Evolutionary conservation across 2,888 invertebrate genomes (phyloP), one percentile per base, ranked within the genome.

Genomic region (Macaria notata): DNA sequence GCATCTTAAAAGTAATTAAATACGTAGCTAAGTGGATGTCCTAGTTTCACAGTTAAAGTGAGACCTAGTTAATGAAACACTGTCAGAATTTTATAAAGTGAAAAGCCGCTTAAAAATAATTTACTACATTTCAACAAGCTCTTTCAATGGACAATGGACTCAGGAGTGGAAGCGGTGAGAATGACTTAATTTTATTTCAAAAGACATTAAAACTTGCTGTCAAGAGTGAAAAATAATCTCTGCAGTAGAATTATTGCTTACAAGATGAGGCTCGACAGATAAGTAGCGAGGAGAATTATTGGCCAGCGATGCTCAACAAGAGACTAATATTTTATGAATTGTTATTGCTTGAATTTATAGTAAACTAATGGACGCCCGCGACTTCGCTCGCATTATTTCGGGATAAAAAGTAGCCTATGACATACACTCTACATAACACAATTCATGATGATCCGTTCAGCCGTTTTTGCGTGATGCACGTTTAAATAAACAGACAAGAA

Each of bases 161-260:
- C 47, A 59, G 54, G 52, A 73, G 71, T 71, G 67, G 75, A 75
- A 71, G 72, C 77, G 75, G 79, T 76, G 76, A 75, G 71, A 76
- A 74, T 72, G 79, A 79, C 81, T 81, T 83, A 83, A 86, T 84
- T 86, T 79, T 79, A 81, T 86, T 88, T 79, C 83, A 81, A 85
- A 87, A 86, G 86, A 84, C 85, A 86, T 88, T 88, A 85, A 88
- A 86, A 87, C 79, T 86, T 82, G 86, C 86, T 85, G 82, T 82
- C 83, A 81, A 71, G 82, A 87, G 81, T 87, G 86, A 87, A 87
- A 87, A 88, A 87, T 88, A 88, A 86, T 87, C 86, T 84, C 79
- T 70, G 76, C 74, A 71, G 80, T 78, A 78, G 72, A 88, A 87
- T 87, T 86, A 88, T 86, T 83, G 86, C 85, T 81, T 80, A 81